Conservation (phyloP, 2,888 invertebrate genomes). For the Aleiodes alternator region DNA sequence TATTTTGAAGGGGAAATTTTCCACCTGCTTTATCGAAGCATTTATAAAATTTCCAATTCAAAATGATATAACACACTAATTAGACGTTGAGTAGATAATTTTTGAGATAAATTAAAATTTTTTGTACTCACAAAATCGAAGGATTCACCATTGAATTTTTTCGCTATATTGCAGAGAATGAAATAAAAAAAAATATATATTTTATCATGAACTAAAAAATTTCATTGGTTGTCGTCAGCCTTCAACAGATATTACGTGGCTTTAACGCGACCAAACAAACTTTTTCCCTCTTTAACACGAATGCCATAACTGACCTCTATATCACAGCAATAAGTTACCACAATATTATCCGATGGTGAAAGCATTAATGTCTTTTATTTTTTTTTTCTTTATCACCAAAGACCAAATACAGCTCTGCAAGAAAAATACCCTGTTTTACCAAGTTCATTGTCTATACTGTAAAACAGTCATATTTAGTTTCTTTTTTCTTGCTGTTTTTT, state of each 20-base stretch:
- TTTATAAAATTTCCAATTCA: no score
- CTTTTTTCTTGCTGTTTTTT: neutral
- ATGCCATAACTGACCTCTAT: slow-evolving; percentile 32
- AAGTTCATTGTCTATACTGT: slow-evolving; percentile 30
- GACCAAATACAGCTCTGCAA: slow-evolving; percentile 12
- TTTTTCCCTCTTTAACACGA: slow-evolving; percentile 21
- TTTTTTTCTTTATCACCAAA: neutral
- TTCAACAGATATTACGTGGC: slow-evolving; percentile 14
- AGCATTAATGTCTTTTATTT: neutral
- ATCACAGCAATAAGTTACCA: slow-evolving; percentile 24
- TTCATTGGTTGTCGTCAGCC: slow-evolving; percentile 8
- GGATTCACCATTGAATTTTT: no score
- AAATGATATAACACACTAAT: no score
- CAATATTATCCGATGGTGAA: slow-evolving; percentile 1
- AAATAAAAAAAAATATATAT: no score
- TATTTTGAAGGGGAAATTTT: no score
- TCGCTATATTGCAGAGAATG: no score
- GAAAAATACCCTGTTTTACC: neutral
- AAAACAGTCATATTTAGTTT: slow-evolving; percentile 7
- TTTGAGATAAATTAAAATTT: no score
- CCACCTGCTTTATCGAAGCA: no score
- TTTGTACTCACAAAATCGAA: no score
- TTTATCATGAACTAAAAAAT: neutral
- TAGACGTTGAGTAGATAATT: no score
- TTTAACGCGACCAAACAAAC: slow-evolving; percentile 28